phyloP scores from a whole-genome alignment of 2,797 vertebrate species.

The Coreius guichenoti region DNA sequence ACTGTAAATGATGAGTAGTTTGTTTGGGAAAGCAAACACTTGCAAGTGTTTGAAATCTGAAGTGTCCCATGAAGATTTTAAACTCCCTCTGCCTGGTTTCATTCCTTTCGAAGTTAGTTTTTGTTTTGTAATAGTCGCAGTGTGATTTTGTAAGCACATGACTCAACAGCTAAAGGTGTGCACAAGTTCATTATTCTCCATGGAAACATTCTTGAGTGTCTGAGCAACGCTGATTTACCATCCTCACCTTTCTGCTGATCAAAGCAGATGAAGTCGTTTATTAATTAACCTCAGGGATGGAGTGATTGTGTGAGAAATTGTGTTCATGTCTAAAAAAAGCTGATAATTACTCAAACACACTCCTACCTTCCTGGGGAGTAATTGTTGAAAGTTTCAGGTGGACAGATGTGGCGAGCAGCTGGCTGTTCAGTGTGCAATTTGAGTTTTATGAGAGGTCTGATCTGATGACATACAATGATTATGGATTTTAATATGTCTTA shows the following conservation, averaged over 20 bases:
- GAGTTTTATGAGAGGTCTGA: conserved; percentile 22
- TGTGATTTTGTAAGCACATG: not conserved
- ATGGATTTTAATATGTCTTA: conserved; percentile 26
- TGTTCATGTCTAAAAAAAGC: conserved; percentile 4
- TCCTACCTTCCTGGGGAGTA: conserved; percentile 4
- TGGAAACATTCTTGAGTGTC: conserved; percentile 32
- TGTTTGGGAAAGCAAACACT: not conserved
- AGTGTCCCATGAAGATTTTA: not conserved
- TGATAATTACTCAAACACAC: conserved; percentile 16
- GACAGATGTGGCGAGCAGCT: conserved; percentile 44
- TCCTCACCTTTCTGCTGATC: conserved; percentile 19
- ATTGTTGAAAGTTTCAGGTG: conserved; percentile 13
- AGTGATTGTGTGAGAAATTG: conserved; percentile 14
- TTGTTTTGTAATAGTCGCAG: not conserved
- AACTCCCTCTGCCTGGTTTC: conserved; percentile 1
- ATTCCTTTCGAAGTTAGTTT: not conserved
- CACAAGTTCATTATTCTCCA: not conserved
- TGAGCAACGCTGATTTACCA: not conserved
- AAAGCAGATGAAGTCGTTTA: conserved; percentile 25
- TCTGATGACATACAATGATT: conserved; percentile 25
- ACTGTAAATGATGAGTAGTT: no score
- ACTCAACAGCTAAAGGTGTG: not conserved
- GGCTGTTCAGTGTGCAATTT: conserved; percentile 16
- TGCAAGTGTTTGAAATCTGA: not conserved
- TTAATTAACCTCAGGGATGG: conserved; percentile 37